Evolutionary conservation across 2,888 invertebrate genomes (phyloP).

Genomic region (Melieria picta): DNA sequence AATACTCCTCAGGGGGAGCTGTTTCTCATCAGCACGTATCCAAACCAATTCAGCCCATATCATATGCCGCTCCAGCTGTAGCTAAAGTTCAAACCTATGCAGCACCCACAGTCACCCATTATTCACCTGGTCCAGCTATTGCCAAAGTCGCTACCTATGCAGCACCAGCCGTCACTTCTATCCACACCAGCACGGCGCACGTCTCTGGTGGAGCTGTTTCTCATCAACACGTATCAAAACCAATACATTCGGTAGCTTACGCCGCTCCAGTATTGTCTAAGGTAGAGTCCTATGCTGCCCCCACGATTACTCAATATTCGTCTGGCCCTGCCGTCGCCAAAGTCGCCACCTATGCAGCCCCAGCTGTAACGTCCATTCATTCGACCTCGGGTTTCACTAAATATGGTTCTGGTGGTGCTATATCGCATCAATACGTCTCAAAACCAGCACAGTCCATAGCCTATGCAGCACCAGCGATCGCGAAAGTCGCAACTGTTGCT

Average conservation of each 20-base stretch:
- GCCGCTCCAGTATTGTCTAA: slow-evolving; percentile 43
- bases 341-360: slow-evolving; percentile 35
- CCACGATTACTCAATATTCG: slow-evolving; percentile 39
- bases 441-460: slow-evolving; percentile 40
- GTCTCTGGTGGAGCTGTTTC: slow-evolving; percentile 40
- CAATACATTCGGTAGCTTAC: slow-evolving; percentile 32
- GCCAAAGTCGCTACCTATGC: slow-evolving; percentile 35
- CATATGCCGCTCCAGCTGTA: slow-evolving; percentile 38
- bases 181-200: slow-evolving; percentile 28
- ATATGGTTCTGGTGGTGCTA: slow-evolving; percentile 40
- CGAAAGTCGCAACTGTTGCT: slow-evolving; percentile 39
- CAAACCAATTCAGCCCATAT: slow-evolving; percentile 39
- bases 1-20: slow-evolving; percentile 37
- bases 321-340: slow-evolving; percentile 38
- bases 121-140: slow-evolving; percentile 11
- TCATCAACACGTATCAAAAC: slow-evolving; percentile 48
- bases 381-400: slow-evolving; percentile 33
- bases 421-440: slow-evolving; percentile 53
- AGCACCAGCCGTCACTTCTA: slow-evolving; percentile 11
- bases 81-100: slow-evolving; percentile 28
- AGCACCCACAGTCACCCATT: slow-evolving; percentile 34
- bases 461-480: slow-evolving; percentile 41
- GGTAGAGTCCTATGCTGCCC: slow-evolving; percentile 42
- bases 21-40: slow-evolving; percentile 48
- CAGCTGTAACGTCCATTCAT: slow-evolving; percentile 38